Percentiles rank a stretch among this genome's conserved stretches.
phyloP scores from a whole-genome alignment of 2,888 invertebrate genomes.

The Drosophila setosimentum region DNA sequence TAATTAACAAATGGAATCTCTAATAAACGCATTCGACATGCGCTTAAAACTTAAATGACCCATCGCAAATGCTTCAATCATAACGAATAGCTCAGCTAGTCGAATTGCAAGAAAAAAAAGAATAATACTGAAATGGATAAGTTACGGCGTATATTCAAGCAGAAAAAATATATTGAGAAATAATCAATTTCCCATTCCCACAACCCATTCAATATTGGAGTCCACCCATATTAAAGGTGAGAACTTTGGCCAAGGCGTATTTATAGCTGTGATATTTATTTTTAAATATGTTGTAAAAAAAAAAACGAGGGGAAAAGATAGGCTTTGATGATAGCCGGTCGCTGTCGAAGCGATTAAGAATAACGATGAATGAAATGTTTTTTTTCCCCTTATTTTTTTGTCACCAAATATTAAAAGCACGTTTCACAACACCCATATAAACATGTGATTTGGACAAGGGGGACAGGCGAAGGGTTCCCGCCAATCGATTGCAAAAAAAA shows the following conservation, averaged over 20 bases:
- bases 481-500: conserved; percentile 38
- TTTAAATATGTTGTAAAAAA: conserved; percentile 18
- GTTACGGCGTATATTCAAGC: not conserved
- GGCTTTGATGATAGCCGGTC: conserved; percentile 39
- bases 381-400: conserved; percentile 33
- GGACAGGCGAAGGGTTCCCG: not conserved
- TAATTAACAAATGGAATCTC: not conserved
- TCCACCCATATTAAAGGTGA: conserved; percentile 9
- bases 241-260: conserved; percentile 18
- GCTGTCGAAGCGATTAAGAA: not conserved
- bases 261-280: conserved; percentile 49
- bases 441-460: conserved; percentile 5
- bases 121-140: not conserved
- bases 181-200: conserved; percentile 19
- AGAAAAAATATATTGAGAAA: not conserved
- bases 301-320: not conserved
- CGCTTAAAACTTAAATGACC: not conserved
- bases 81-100: not conserved
- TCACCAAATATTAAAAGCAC: conserved; percentile 63
- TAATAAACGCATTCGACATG: not conserved
- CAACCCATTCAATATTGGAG: not conserved
- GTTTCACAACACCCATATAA: conserved; percentile 49
- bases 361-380: conserved; percentile 65
- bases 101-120: not conserved
- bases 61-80: not conserved